Conservation (phyloP, 2,797 vertebrate species). For the Malacoraja senta region DNA sequence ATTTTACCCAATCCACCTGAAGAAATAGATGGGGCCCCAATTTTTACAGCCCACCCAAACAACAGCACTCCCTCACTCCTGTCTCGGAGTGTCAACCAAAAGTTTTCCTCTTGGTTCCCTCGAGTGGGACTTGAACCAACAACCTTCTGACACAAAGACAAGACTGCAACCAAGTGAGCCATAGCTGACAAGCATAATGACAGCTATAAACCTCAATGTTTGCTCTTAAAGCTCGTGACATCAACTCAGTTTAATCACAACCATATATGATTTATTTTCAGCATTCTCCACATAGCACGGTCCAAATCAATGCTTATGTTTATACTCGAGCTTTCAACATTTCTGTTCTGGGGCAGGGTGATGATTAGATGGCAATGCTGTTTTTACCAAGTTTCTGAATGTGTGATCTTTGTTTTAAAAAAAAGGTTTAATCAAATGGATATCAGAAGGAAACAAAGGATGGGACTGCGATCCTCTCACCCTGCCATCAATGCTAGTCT, state of each 20-base stretch:
- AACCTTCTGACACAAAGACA: no score
- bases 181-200: neutral
- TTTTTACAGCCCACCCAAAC: no score
- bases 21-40: no score
- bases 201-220: neutral
- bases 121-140: no score
- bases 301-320: neutral
- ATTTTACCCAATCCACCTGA: no score
- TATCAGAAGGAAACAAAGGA: neutral
- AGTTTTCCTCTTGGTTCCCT: no score
- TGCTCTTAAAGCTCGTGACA: neutral
- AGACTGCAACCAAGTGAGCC: no score
- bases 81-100: no score
- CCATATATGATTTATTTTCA: neutral
- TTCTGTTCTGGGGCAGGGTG: neutral
- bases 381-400: neutral
- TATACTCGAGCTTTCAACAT: slow-evolving; percentile 4
- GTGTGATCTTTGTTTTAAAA: neutral
- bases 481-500: neutral
- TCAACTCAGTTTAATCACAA: neutral
- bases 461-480: neutral
- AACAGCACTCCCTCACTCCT: no score
- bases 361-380: slow-evolving; percentile 1
- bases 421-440: neutral
- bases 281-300: neutral